phyloP scores from a whole-genome alignment of 1,140 invertebrate genomes.

The Pseudomyrmex cubaensis region DNA sequence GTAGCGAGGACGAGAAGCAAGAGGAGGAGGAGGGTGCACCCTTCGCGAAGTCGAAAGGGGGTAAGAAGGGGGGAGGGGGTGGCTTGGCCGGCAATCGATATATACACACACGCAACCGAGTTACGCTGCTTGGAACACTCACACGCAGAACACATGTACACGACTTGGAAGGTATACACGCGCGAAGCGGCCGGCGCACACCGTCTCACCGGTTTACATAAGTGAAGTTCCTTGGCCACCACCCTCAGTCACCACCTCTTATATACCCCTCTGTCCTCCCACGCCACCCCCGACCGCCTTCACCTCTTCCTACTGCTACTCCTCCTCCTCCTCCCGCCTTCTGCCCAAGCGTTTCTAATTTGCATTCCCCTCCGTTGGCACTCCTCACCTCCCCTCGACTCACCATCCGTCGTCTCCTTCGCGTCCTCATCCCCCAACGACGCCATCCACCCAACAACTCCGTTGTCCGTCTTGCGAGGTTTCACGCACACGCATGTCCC shows the following conservation, averaged over 20 bases:
- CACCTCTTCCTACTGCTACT: slow-evolving; percentile 53
- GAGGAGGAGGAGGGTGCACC: slow-evolving; percentile 48
- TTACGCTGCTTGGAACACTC: slow-evolving; percentile 37
- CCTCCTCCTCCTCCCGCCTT: slow-evolving; percentile 77
- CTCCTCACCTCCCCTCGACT: slow-evolving; percentile 62
- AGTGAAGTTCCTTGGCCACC: slow-evolving; percentile 82
- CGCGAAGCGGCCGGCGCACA: slow-evolving; percentile 65
- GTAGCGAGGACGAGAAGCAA: slow-evolving; percentile 67
- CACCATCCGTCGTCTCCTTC: slow-evolving; percentile 49
- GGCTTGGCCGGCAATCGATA: slow-evolving; percentile 84
- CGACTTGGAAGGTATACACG: slow-evolving; percentile 61
- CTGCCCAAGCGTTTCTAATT: slow-evolving; percentile 85
- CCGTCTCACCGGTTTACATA: slow-evolving; percentile 79
- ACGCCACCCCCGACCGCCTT: slow-evolving; percentile 61
- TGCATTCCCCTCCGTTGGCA: slow-evolving; percentile 84
- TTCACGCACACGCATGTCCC: slow-evolving; percentile 75
- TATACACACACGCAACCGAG: slow-evolving; percentile 77
- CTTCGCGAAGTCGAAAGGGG: slow-evolving; percentile 25
- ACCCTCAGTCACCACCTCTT: slow-evolving; percentile 76
- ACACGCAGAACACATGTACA: slow-evolving; percentile 61
- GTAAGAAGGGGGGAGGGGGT: slow-evolving; percentile 60
- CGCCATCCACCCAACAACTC: slow-evolving; percentile 74
- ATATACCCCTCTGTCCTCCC: slow-evolving; percentile 74
- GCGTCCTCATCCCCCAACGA: slow-evolving; percentile 66
- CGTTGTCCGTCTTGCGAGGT: slow-evolving; percentile 82